These are phyloP conservation scores for Saccopteryx leptura DNA, from an alignment of 2,113 vertebrate genomes.

Conservation along the genomic window DNA sequence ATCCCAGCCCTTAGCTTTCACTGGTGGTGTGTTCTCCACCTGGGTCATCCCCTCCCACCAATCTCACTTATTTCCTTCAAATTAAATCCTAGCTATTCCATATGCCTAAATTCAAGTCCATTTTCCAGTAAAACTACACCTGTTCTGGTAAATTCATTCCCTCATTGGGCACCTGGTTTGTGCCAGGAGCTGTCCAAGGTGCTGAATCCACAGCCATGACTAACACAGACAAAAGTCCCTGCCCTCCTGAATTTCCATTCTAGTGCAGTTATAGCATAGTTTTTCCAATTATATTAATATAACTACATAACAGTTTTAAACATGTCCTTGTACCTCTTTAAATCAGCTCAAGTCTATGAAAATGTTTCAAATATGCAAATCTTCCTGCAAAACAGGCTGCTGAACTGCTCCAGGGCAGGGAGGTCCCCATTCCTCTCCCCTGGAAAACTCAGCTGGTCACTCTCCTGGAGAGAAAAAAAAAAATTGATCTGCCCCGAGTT, in stretches of 20 bases:
- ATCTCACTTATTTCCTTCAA: background rate
- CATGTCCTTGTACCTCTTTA: background rate
- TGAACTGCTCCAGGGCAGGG: background rate
- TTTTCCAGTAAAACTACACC: background rate
- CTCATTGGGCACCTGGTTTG: background rate
- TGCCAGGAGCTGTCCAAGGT: background rate
- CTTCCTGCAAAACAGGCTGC: background rate
- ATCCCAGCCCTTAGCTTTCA: background rate
- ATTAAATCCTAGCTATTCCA: background rate
- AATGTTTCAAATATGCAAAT: conserved; percentile 20
- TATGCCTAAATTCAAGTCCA: background rate
- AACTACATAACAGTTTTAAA: background rate
- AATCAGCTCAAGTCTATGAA: background rate
- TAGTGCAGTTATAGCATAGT: background rate
- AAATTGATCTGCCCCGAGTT: background rate
- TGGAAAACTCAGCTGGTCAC: background rate
- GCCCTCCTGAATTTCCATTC: background rate
- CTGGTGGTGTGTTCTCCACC: background rate
- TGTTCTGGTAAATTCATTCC: background rate
- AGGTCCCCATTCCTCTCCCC: no score
- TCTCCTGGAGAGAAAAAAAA: background rate
- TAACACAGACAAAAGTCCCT: background rate
- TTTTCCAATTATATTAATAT: background rate
- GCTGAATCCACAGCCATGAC: background rate
- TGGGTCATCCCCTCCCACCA: no score